These are phyloP conservation scores for Eupsittula cactorum DNA, from an alignment of 2,113 vertebrate genomes.

Conservation along the genomic window DNA sequence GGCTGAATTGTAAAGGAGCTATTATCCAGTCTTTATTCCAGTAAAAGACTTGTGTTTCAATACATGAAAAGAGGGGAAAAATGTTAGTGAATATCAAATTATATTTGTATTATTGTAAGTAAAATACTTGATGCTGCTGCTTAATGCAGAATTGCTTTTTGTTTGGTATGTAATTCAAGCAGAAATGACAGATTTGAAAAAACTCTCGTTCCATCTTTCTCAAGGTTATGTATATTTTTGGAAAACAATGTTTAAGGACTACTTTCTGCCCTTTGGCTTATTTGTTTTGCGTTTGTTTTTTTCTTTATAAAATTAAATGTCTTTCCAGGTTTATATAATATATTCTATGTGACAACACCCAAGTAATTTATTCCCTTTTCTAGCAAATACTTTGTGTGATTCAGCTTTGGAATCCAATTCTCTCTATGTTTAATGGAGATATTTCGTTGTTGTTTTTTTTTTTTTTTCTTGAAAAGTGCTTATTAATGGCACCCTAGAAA, in stretches of 20 bases:
- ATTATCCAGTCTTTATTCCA: not conserved
- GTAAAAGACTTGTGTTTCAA: not conserved
- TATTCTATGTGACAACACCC: not conserved
- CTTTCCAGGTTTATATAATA: not conserved
- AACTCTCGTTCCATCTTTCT: not conserved
- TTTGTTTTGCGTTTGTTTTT: not conserved
- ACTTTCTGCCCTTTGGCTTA: not conserved
- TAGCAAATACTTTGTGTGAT: not conserved
- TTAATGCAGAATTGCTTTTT: not conserved
- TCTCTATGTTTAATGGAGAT: not conserved
- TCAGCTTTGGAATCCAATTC: not conserved
- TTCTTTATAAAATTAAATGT: not conserved
- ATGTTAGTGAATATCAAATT: not conserved
- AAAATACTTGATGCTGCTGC: not conserved
- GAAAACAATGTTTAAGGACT: not conserved
- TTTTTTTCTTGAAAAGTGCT: not conserved
- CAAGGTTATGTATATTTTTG: not conserved
- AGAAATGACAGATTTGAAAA: not conserved
- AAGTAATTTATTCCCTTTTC: not conserved
- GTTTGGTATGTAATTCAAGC: not conserved
- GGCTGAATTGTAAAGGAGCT: not conserved
- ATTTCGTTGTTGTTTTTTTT: not conserved
- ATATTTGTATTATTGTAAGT: not conserved
- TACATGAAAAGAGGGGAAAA: not conserved
- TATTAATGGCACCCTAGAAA: constrained; percentile 12